Evolutionary conservation across 2,113 vertebrate species (phyloP), one percentile per base, ranked within the genome.

Genomic region (Aythya baeri): DNA sequence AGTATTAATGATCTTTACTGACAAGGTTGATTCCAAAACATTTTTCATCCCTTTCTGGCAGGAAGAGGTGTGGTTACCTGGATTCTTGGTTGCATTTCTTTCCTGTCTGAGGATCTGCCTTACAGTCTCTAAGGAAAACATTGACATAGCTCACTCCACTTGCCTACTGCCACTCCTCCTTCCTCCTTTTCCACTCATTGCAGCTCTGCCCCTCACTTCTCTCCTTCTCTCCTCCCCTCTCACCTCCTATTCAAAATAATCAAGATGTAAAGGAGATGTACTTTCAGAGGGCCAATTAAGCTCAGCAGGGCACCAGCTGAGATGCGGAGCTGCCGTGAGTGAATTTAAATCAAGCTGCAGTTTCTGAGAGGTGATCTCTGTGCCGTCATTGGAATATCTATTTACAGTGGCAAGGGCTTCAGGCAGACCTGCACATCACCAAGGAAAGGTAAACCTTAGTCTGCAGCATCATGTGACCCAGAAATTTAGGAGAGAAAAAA

Each of bases 301-400:
- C 89, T 75, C 94, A 96, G 93, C 92, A 86, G 91, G 92, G 80
- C 54, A 83, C 49, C 85, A 93, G 80, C 73, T 86, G 80, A 92
- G 71, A 91, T 77, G 87, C 88, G 46, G 57, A 93, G 67, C 79
- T 89, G 71, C 87, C 87, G 46, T 78, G 41, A 91, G 22, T 86
- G 95, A 95, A 96, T 97, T 94, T 95, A 96, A 97, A 96, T 94
- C 83, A 96, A 91, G 80, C 91, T 91, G 90, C 74, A 57, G 43
- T 77, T 95, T 94, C 84, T 68, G 67, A 80, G 78, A 72, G 46
- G 57, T 67, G 73, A 85, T 87, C 57, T 91, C 54, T 86, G 32
- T 79, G 63, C 31, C n/a, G 21, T 67, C 73, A 76, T 74, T 63
- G 66, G 38, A 93, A 77, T 83, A 77, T 95, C 54, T 86, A 72